Percentiles rank a stretch among this genome's conserved stretches.
Evolutionary conservation across 1,140 invertebrate species (phyloP).

Genomic region (Ditylenchus dipsaci): DNA sequence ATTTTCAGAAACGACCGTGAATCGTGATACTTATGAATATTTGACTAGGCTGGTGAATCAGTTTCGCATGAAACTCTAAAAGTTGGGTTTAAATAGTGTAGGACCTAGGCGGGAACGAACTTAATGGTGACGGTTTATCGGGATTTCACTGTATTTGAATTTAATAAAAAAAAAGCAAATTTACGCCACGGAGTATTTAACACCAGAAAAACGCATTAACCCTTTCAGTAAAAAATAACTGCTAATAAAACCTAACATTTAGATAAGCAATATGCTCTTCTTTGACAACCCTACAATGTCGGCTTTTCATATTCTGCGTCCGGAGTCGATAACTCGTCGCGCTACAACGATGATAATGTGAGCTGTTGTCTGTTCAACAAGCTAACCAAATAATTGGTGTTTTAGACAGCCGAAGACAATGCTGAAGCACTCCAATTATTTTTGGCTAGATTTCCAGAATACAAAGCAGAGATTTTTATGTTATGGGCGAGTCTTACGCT

Average conservation of each 20-base stretch:
- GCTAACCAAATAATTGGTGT: constrained; percentile 31
- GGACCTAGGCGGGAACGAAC: no score
- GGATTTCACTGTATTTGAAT: no score
- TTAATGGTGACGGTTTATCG: no score
- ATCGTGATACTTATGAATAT: no score
- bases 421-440: constrained; percentile 60
- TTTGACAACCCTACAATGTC: constrained; percentile 63
- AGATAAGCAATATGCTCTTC: constrained; percentile 73
- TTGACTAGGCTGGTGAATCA: no score
- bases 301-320: constrained; percentile 61
- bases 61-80: no score
- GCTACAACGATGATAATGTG: constrained; percentile 9
- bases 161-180: no score
- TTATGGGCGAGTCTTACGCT: constrained; percentile 60
- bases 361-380: constrained; percentile 59
- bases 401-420: constrained; percentile 56
- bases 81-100: no score
- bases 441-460: constrained; percentile 62
- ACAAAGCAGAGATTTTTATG: constrained; percentile 58
- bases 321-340: neutral
- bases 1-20: no score
- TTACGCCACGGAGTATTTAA: no score
- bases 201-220: no score
- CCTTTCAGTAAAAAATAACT: no score
- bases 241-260: neutral